Base-by-base conservation (phyloP, 2,888 invertebrate species). In the Drosophila paranaensis region DNA sequence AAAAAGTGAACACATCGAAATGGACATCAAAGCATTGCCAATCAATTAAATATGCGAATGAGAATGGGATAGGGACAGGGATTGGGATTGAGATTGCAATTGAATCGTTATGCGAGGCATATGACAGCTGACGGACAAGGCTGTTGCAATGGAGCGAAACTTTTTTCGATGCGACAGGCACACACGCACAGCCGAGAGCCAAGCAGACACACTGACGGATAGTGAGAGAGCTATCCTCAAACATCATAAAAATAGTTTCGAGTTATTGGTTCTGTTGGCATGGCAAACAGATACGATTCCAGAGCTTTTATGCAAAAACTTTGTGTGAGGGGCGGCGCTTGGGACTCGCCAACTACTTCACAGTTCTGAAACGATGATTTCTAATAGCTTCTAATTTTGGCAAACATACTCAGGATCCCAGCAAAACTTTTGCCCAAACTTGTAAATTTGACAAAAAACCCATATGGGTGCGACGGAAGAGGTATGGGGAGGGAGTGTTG, bases 271-370 rank as follows among this genome's bases (percentile, higher is more conserved):
- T 53, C 33, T 54, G 54, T 51, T 67, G 56, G 27, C 57, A 60
- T 43, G 35, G 46, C 50, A 35, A 35, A 27, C 35, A 62, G 20
- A 67, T 50, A 35, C 37, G 37, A n/a, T 25, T 25, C 45, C 35
- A 42, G 27, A 46, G 35, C 45, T 65, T 74, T 77, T 50, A 71
- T 74, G 50, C 30, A 57, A 54, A 72, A 71, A 74, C 30, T 77
- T 77, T 77, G 54, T 27, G n/a, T 0, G 25, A 5, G 39, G 3
- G n/a, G 37, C 4, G 27, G 25, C 14, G 33, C 20, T 20, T 20
- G 20, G 20, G 20, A 20, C 20, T 20, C 20, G 20, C 20, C 20
- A 40, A 60, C 46, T 20, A 45, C 50, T 60, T 45, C 37, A 27
- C 42, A 60, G 64, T 40, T 61, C 27, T n/a, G 14, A 48, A 53